Base-by-base conservation (phyloP, 2,888 invertebrate species). In the Imbricaverruca yamaguchii region DNA sequence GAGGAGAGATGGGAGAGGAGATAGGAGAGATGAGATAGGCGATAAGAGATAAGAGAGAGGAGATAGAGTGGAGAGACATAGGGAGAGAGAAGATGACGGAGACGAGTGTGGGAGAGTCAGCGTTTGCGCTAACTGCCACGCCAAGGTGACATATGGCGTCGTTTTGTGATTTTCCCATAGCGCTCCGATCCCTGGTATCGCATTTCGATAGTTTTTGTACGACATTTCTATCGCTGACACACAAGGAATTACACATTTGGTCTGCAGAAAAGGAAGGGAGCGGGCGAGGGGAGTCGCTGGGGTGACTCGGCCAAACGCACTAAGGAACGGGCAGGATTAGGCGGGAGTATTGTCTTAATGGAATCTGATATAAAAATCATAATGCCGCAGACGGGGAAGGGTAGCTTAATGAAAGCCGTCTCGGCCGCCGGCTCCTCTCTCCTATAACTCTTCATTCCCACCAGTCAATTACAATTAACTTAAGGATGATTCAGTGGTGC, bases 171-270 rank as follows among this genome's bases (percentile, higher is more conserved):
- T 74, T 74, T 74, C 74, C 74, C 74, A 74, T 74, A 53, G 74
- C 74, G 74, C 74, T 18, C 74, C 74, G 74, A 74, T 53, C 74
- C 53, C 53, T 53, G 3, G 74, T 74, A 53, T 74, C 74, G 13
- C 74, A 74, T 80, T 80, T 61, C 39, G 80, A 65, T 80, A 39
- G 39, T 80, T 61, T 80, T 65, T 80, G 61, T 80, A 61, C 57
- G 39, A 77, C 23, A 77, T 78, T 63, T 61, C 61, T 57, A 80
- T 74, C 81, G 77, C 81, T 74, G 74, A 81, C 81, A 81, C 81
- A 77, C 74, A 81, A 59, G 77, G 74, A 74, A 69, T 74, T 77
- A 77, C 81, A 81, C 77, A 77, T 57, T 80, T 67, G 80, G 55
- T 67, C 65, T 55, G 55, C 80, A 39, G 15, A 9, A 12, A 56